Base-by-base conservation (phyloP, 2,797 vertebrate species). In the Pseudomugil tenellus region DNA sequence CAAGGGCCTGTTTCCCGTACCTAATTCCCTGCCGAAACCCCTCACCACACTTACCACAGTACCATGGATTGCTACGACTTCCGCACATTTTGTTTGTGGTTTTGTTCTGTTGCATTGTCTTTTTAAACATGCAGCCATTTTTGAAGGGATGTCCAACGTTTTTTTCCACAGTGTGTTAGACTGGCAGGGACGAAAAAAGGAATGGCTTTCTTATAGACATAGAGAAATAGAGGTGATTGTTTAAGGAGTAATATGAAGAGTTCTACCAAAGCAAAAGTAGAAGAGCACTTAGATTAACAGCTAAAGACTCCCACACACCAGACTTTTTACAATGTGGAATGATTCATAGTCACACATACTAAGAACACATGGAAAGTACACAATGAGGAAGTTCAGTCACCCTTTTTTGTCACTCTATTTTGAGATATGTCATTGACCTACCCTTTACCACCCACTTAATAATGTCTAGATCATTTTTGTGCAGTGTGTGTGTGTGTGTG, bases 1-100 rank as follows among this genome's bases (percentile, higher is more conserved):
- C 84, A 94, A 90, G 94, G 94, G 58, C 68, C 72, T 89, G 85
- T 79, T 90, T 74, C 73, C 62, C 61, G 53, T 72, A 73, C 61
- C 78, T 85, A 67, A 37, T 72, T 72, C 72, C 73, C 74, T 54
- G 41, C 64, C 51, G 39, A 79, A 76, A 65, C 52, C 59, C 37
- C 76, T 57, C 60, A 53, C 72, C 84, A 74, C 63, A 31, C 46
- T 83, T 41, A 64, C 85, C 85, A 78, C 69, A 29, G 69, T 64
- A 72, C 83, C 86, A 76, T 77, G 58, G 46, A 62, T 61, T 53
- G 26, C 59, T 29, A 46, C 17, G 74, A 60, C 48, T 57, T 63
- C 64, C 1, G 16, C 41, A 70, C 46, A 56, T 46, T 76, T 69
- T 55, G 49, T 58, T 26, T 71, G 43, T n/a, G 52, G 67, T 71